Conservation (phyloP, 2,888 invertebrate genomes). For the Drosophila leonis region DNA sequence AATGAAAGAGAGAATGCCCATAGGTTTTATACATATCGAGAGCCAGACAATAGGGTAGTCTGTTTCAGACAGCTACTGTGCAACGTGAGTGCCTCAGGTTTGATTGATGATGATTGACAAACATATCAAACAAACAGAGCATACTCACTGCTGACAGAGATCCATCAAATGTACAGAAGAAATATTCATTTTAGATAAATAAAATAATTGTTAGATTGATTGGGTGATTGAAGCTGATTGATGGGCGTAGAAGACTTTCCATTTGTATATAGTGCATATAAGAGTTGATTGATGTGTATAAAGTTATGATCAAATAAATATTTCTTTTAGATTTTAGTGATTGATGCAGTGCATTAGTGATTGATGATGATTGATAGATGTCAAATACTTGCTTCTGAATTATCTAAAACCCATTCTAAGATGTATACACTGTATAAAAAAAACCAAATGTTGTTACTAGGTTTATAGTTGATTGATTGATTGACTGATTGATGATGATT, state of each 20-base stretch:
- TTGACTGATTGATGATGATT: neutral
- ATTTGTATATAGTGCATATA: neutral
- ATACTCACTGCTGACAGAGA: too few relatives aligned
- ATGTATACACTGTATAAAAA: neutral
- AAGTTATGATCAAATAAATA: neutral
- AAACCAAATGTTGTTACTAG: neutral
- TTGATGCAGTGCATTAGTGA: neutral
- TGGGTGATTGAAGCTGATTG: neutral
- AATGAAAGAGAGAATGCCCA: slow-evolving; percentile 15
- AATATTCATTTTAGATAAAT: neutral
- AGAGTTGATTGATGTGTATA: neutral
- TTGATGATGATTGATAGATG: neutral
- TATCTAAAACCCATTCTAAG: neutral
- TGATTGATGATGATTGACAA: slow-evolving; percentile 7
- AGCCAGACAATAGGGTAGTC: neutral
- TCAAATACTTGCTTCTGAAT: neutral
- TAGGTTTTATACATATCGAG: neutral
- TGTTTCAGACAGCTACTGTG: neutral
- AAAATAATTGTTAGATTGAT: neutral
- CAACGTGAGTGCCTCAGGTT: too few relatives aligned
- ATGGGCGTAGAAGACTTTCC: neutral
- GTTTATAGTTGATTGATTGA: neutral
- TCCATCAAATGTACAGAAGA: neutral
- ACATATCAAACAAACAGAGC: too few relatives aligned
- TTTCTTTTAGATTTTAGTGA: neutral